Evolutionary conservation across 1,140 invertebrate species (phyloP), one percentile per base, ranked within the genome.

Genomic region (Drosophila seguyi): DNA sequence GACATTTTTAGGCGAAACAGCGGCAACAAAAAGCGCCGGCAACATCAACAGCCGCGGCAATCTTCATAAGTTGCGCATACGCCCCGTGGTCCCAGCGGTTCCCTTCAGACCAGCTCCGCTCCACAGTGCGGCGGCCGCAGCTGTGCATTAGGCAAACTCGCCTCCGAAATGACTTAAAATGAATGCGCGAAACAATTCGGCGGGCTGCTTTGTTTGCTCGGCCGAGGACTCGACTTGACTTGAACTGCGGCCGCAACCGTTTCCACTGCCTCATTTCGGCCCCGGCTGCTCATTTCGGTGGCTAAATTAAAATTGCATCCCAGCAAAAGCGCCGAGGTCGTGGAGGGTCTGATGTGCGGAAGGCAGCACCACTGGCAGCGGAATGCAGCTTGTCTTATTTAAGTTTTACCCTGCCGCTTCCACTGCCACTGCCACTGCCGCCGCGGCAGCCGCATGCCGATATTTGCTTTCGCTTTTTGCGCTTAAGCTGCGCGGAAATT

Each of bases 61-160:
- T 83, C 84, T 87, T 87, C 80, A 88, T 83, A 88, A 87, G 85
- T 88, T 88, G 80, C 72, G 84, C 84, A 87, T 79, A 87, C 82
- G 75, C 74, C 82, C 59, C 69, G 56, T 62, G 29, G 31, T 27
- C 42, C 53, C 31, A 58, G 29, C 18, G 20, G 22, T 22, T 25
- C 50, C 34, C 47, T 41, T 22, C 34, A 18, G 42, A 50, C 62
- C 52, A 11, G 53, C 52, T 63, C 48, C 55, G n/a, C 48, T 72
- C 45, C 44, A 5, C 13, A 53, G 50, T 53, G 50, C 50, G 57
- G 79, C 42, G 60, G 79, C 42, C 81, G 60, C 83, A 88, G 83
- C 84, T 87, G 75, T 88, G 76, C 80, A 88, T 87, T 87, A 87
- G 84, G 73, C 84, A 71, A 79, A 65, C 75, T 63, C 62, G 41